Percentiles rank a stretch among this genome's conserved stretches.
These are phyloP conservation scores for Colletes gigas DNA, from an alignment of 1,140 invertebrate species.

Conservation along the genomic window DNA sequence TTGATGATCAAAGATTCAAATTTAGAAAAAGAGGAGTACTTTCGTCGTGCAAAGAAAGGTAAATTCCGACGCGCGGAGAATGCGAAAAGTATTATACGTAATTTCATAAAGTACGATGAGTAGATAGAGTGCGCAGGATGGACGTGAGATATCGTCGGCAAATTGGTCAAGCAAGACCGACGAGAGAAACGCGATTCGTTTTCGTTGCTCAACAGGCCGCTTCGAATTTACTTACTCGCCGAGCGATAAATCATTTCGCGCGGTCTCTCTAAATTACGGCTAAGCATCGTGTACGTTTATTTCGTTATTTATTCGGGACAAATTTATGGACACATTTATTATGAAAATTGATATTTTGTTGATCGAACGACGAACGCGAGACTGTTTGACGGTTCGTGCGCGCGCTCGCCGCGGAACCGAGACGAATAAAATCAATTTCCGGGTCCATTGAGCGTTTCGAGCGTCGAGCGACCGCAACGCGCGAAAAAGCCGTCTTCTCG, in stretches of 20 bases:
- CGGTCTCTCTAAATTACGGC: slow-evolving; percentile 15
- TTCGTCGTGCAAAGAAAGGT: too few relatives aligned
- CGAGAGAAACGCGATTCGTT: background rate
- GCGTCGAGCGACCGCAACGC: background rate
- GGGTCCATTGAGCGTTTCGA: slow-evolving; percentile 27
- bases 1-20: too few relatives aligned
- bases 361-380: background rate
- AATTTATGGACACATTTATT: slow-evolving; percentile 51
- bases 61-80: too few relatives aligned
- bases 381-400: background rate
- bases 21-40: too few relatives aligned
- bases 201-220: background rate
- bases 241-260: slow-evolving; percentile 37
- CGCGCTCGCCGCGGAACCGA: slow-evolving; percentile 5
- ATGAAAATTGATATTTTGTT: slow-evolving; percentile 50
- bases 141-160: slow-evolving; percentile 1
- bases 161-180: slow-evolving; percentile 18
- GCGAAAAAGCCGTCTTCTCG: slow-evolving; percentile 18
- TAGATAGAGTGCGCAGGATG: background rate
- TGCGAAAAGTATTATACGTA: background rate
- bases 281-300: slow-evolving; percentile 31
- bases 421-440: slow-evolving; percentile 54
- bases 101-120: background rate
- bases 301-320: slow-evolving; percentile 37
- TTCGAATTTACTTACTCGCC: slow-evolving; percentile 38